Percentiles rank a stretch among this genome's conserved stretches.
Evolutionary conservation across 1,140 invertebrate species (phyloP).

Genomic region (Drosophila pandora): DNA sequence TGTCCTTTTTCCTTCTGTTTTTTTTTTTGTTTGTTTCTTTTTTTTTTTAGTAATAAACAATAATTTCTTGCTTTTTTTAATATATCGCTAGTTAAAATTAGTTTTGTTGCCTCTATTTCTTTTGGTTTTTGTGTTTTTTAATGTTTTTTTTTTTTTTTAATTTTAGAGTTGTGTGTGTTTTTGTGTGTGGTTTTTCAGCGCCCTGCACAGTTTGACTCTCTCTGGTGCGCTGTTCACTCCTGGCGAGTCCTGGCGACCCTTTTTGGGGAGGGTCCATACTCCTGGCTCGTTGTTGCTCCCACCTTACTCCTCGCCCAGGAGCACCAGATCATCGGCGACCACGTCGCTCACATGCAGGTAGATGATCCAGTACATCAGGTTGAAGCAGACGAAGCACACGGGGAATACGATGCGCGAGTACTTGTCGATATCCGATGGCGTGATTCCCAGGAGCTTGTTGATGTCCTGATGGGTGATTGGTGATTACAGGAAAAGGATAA

Average conservation of each 20-base stretch:
- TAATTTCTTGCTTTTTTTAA: slow-evolving; percentile 68
- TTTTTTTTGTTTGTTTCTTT: not conserved
- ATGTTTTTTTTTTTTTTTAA: slow-evolving; percentile 22
- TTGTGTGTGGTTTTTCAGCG: slow-evolving; percentile 71
- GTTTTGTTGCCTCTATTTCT: slow-evolving; percentile 52
- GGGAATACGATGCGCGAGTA: slow-evolving; percentile 98
- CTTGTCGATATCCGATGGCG: slow-evolving; percentile 98
- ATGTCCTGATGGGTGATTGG: slow-evolving; percentile 86
- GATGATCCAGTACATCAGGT: slow-evolving; percentile 99
- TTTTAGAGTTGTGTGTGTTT: slow-evolving; percentile 12
- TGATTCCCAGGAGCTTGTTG: slow-evolving; percentile 95
- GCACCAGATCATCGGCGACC: slow-evolving; percentile 95
- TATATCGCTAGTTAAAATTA: slow-evolving; percentile 81
- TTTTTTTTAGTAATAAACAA: slow-evolving; percentile 66
- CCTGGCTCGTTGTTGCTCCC: not conserved
- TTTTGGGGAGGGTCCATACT: slow-evolving; percentile 18
- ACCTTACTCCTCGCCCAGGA: slow-evolving; percentile 89
- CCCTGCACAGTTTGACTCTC: slow-evolving; percentile 75
- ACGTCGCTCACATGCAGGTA: slow-evolving; percentile 98
- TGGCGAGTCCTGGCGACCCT: slow-evolving; percentile 7
- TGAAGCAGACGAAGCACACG: slow-evolving; percentile 98
- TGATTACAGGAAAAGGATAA: not conserved
- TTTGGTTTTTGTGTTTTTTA: slow-evolving; percentile 36
- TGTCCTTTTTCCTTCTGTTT: slow-evolving; percentile 33
- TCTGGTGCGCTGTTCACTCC: slow-evolving; percentile 70